Evolutionary conservation across 1,140 invertebrate genomes (phyloP).

Genomic region (Chrysoperla carnea): DNA sequence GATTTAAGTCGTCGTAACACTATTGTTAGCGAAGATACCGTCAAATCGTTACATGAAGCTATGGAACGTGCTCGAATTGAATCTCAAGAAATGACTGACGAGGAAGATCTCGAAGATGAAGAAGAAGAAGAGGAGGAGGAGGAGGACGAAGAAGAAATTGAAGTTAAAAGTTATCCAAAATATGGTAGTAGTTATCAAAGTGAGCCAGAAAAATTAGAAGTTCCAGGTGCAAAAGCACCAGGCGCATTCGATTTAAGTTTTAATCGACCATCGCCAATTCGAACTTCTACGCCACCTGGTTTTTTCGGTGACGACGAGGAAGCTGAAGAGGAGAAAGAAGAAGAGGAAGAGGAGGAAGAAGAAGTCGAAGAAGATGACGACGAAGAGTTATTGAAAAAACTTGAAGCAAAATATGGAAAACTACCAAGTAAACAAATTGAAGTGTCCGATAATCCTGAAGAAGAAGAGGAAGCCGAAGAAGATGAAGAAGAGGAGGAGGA

Average conservation of each 20-base stretch:
- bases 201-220: neutral
- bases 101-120: slow-evolving; percentile 27
- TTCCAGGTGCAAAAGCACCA: neutral
- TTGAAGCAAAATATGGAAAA: slow-evolving; percentile 54
- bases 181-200: neutral
- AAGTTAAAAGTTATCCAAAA: slow-evolving; percentile 1
- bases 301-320: slow-evolving; percentile 13
- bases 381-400: slow-evolving; percentile 40
- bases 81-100: slow-evolving; percentile 12
- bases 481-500: slow-evolving; percentile 20
- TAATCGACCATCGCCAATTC: neutral
- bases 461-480: slow-evolving; percentile 21
- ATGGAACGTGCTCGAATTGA: no score
- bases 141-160: slow-evolving; percentile 22
- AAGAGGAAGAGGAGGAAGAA: slow-evolving; percentile 36
- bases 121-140: slow-evolving; percentile 25
- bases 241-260: neutral
- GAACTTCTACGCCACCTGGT: neutral
- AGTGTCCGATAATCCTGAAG: slow-evolving; percentile 25
- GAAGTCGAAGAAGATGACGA: slow-evolving; percentile 35
- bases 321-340: slow-evolving; percentile 26
- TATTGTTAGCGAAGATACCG: no score
- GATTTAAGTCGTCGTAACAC: no score
- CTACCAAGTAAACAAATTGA: slow-evolving; percentile 30
- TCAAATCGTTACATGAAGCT: no score